These are phyloP conservation scores for Eristalis tenax DNA, from an alignment of 2,888 invertebrate species.

Conservation along the genomic window DNA sequence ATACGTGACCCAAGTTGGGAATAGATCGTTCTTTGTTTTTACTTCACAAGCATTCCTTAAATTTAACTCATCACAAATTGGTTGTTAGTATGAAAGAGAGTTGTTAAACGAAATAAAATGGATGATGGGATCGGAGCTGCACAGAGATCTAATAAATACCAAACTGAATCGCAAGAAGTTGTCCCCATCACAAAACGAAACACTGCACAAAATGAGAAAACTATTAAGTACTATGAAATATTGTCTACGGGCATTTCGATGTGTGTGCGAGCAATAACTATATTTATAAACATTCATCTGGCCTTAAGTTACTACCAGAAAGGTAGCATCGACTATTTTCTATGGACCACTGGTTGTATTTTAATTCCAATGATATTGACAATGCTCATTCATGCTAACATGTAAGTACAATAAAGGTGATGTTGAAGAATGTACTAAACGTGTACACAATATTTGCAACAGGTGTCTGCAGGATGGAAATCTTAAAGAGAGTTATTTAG, in stretches of 20 bases:
- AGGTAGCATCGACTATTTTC: constrained; percentile 75
- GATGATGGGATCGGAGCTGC: constrained; percentile 29
- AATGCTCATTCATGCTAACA: constrained; percentile 75
- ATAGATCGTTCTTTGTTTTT: constrained; percentile 27
- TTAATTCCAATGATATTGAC: constrained; percentile 76
- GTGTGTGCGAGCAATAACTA: constrained; percentile 74
- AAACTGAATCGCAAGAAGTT: constrained; percentile 57
- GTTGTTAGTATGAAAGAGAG: constrained; percentile 39
- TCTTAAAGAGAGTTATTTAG: constrained; percentile 71
- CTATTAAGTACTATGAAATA: constrained; percentile 74
- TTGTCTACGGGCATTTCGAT: constrained; percentile 75
- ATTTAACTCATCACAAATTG: background rate
- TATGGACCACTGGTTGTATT: constrained; percentile 77
- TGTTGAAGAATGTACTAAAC: background rate
- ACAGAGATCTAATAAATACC: constrained; percentile 21
- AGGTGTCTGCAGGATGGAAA: constrained; percentile 76
- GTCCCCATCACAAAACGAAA: constrained; percentile 43
- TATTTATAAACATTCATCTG: constrained; percentile 75
- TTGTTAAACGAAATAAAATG: constrained; percentile 25
- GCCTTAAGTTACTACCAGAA: constrained; percentile 75
- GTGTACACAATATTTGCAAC: background rate
- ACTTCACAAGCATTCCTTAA: constrained; percentile 2
- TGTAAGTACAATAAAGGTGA: constrained; percentile 74
- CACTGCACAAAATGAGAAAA: constrained; percentile 12
- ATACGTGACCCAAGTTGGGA: background rate